Evolutionary conservation across 1,140 invertebrate genomes (phyloP), one percentile per base, ranked within the genome.

Genomic region (Eriocheir sinensis): DNA sequence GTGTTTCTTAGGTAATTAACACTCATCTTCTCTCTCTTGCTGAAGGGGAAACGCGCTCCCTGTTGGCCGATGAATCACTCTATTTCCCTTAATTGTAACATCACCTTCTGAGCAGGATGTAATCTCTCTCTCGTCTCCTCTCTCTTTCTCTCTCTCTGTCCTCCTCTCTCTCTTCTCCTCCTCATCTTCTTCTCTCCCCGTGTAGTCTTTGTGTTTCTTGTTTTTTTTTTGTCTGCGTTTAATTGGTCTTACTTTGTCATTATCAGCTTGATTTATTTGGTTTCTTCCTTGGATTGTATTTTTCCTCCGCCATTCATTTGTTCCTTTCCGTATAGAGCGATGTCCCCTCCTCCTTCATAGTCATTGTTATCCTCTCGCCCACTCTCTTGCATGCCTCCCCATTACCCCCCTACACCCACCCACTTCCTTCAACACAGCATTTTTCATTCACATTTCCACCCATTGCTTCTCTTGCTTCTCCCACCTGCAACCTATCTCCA

Each of bases 71-170:
- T 80, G 79, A 41, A 92, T 92, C 38, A 80, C 90, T 92, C 60
- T 40, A 80, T 81, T 80, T 92, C 32, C 90, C 90, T 44, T 92
- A 81, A 92, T 92, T 92, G 36, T 41, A 80, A 38, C 90, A 81
- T 92, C 79, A 92, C 17, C 36, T 21, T 30, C 38, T 92, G 90
- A 83, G 12, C 36, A 80, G 79, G 90, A 81, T 92, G 90, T 81
- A 92, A 79, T 41, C 32, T 92, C 79, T 44, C 30, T 89, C 90
- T 92, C n/a, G n/a, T n/a, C n/a, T n/a, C n/a, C 53, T 89, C 86
- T 79, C 38, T 88, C 36, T 93, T 60, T 88, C 92, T 88, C 92
- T 88, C 53, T 89, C 92, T 88, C 92, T n/a, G n/a, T n/a, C n/a
- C n/a, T n/a, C 40, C 91, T 81, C 91, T 92, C 72, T 92, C 79